Percentiles rank a stretch among this genome's conserved stretches.
These are phyloP conservation scores for Micrastur ruficollis DNA, from an alignment of 2,797 vertebrate species.

Conservation along the genomic window DNA sequence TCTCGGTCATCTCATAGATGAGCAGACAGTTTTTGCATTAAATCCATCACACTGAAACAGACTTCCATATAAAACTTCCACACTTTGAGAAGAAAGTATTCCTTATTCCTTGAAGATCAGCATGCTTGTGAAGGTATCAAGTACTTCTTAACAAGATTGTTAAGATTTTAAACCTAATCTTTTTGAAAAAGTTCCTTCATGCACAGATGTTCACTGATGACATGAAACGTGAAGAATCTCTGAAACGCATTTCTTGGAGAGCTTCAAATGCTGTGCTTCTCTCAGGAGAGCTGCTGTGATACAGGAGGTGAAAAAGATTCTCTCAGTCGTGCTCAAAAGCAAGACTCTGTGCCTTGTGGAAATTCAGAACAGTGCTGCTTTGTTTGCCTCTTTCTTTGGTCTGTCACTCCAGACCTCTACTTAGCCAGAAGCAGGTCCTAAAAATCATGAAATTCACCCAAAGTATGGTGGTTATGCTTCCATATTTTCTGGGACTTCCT, in stretches of 20 bases:
- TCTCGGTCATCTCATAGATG: neutral
- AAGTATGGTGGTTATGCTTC: neutral
- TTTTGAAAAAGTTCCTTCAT: neutral
- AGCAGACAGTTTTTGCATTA: neutral
- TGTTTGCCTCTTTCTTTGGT: neutral
- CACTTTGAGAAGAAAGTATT: neutral
- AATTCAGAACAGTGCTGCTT: neutral
- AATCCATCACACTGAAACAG: neutral
- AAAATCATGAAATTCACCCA: neutral
- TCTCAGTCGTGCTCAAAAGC: neutral
- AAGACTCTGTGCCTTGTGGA: neutral
- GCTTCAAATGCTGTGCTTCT: neutral
- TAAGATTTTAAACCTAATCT: neutral
- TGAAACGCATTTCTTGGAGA: neutral
- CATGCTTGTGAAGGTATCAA: neutral
- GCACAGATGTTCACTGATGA: fast-evolving
- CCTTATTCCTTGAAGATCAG: neutral
- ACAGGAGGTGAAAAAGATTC: neutral
- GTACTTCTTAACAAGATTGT: neutral
- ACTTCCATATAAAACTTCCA: neutral
- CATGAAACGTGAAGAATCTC: neutral
- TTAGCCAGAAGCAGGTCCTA: neutral
- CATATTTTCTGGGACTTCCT: neutral
- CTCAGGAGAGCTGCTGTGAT: neutral
- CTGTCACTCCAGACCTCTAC: neutral